Evolutionary conservation across 2,113 vertebrate genomes (phyloP).

Genomic region (Mormoops blainvillei): DNA sequence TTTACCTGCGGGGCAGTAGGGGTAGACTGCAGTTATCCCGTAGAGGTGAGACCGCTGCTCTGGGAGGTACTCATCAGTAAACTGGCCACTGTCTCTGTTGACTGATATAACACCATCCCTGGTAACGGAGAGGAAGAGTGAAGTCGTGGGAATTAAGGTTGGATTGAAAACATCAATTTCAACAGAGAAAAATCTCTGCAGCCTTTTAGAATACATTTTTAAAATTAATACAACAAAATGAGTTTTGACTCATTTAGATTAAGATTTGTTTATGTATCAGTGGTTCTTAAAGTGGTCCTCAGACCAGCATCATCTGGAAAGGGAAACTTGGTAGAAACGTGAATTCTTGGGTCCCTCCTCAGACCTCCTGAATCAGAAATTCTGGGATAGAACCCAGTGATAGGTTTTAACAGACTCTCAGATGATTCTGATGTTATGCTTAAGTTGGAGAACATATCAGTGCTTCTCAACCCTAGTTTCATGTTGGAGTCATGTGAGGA

Average conservation of each 20-base stretch:
- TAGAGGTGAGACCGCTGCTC: conserved; percentile 97
- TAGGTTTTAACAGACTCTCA: not conserved
- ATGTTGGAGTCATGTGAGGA: not conserved
- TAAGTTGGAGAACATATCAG: not conserved
- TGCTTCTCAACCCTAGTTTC: not conserved
- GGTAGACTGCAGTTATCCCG: conserved; percentile 91
- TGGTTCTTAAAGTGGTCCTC: not conserved
- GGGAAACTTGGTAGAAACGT: not conserved
- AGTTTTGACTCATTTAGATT: not conserved
- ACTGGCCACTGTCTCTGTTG: conserved; percentile 84
- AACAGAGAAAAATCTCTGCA: not conserved
- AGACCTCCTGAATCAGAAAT: not conserved
- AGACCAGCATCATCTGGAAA: not conserved
- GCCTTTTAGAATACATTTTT: not conserved
- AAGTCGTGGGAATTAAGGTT: not conserved
- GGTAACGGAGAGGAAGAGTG: not conserved
- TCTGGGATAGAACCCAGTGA: not conserved
- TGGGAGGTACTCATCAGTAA: conserved; percentile 92
- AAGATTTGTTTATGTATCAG: not conserved
- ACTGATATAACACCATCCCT: conserved; percentile 94
- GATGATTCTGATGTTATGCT: not conserved
- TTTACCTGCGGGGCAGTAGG: conserved; percentile 90
- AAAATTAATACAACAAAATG: not conserved
- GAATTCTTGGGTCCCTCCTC: not conserved
- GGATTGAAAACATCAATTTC: not conserved